Conservation (phyloP, 2,888 invertebrate species). For the Ptycholaimellus sp. region DNA sequence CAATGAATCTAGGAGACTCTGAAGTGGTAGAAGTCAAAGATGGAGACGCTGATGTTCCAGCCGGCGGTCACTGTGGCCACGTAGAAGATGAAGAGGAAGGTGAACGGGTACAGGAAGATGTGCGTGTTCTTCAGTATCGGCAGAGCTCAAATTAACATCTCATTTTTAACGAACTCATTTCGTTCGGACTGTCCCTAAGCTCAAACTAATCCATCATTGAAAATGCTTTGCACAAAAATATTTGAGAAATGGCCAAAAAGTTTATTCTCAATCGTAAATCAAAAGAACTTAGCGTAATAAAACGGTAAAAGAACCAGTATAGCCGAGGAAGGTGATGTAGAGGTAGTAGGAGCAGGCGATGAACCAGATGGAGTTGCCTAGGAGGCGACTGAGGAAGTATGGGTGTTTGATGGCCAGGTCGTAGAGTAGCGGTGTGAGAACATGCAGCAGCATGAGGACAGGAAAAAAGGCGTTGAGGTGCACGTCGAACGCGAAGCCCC, state of each 20-base stretch:
- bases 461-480: constrained; percentile 96
- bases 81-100: constrained; percentile 49
- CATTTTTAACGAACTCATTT: background rate
- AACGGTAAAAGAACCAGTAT: constrained; percentile 50
- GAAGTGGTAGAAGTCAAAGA: constrained; percentile 62
- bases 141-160: constrained; percentile 41
- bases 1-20: too few relatives aligned
- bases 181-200: too few relatives aligned
- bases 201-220: too few relatives aligned
- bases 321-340: constrained; percentile 88
- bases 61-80: constrained; percentile 48
- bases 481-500: constrained; percentile 95
- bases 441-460: constrained; percentile 70
- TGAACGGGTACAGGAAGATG: constrained; percentile 55
- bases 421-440: constrained; percentile 66
- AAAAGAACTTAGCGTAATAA: background rate
- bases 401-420: constrained; percentile 47
- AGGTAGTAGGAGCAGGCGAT: constrained; percentile 68
- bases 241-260: background rate
- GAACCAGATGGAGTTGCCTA: constrained; percentile 81
- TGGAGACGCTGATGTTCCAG: constrained; percentile 56
- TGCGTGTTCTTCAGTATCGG: constrained; percentile 63
- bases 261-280: background rate
- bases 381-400: constrained; percentile 49
- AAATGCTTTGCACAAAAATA: background rate